Evolutionary conservation across 2,113 vertebrate genomes (phyloP).

Genomic region (Artemisiospiza belli): DNA sequence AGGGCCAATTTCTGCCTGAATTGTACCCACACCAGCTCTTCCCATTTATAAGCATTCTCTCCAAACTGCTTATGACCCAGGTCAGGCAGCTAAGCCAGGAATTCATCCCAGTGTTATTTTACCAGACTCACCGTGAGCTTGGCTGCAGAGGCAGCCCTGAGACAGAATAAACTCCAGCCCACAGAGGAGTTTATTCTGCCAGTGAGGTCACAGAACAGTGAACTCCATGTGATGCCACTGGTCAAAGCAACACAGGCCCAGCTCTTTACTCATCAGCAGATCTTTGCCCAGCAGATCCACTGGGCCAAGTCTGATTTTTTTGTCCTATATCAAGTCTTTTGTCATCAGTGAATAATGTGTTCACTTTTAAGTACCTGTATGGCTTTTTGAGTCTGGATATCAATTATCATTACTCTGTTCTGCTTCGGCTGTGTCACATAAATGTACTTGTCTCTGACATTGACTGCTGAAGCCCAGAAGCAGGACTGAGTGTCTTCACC

Average conservation of each 20-base stretch:
- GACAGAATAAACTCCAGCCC: background rate
- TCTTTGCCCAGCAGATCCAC: background rate
- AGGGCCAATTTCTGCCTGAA: background rate
- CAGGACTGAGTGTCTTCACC: slow-evolving; percentile 78
- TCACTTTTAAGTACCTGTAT: slow-evolving; percentile 82
- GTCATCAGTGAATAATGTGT: background rate
- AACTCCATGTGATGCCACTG: background rate
- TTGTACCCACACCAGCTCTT: background rate
- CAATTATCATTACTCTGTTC: slow-evolving; percentile 87
- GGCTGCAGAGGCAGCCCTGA: background rate
- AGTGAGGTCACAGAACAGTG: background rate
- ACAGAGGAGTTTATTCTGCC: background rate
- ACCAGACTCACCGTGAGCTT: background rate
- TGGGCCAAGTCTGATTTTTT: background rate
- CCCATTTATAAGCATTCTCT: background rate
- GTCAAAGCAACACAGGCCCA: background rate
- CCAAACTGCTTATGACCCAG: background rate
- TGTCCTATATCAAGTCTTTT: background rate
- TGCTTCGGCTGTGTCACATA: slow-evolving; percentile 88
- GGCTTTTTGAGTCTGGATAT: slow-evolving; percentile 90
- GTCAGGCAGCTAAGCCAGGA: background rate
- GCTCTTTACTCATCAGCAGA: background rate
- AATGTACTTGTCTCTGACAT: slow-evolving; percentile 90
- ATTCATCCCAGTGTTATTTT: background rate
- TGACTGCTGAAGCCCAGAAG: slow-evolving; percentile 91